phyloP scores from a whole-genome alignment of 2,113 vertebrate species.

The Gila orcuttii region DNA sequence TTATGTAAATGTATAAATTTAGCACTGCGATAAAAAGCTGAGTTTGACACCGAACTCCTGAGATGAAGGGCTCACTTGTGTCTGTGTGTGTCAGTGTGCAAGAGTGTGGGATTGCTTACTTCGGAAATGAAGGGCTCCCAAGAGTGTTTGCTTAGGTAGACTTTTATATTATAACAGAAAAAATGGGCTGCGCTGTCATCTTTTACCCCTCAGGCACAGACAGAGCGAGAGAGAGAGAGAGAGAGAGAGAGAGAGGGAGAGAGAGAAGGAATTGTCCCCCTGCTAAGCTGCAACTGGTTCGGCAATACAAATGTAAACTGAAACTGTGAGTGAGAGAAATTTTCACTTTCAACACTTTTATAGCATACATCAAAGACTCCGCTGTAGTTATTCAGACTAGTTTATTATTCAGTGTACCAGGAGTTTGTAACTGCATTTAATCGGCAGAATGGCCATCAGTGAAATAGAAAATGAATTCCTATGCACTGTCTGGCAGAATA shows the following conservation, averaged over 20 bases:
- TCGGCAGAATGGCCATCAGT: slow-evolving; percentile 38
- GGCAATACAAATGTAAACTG: slow-evolving; percentile 43
- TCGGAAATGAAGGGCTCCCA: slow-evolving; percentile 23
- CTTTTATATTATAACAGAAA: slow-evolving; percentile 48
- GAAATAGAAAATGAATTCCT: slow-evolving; percentile 29
- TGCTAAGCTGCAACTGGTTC: slow-evolving; percentile 36
- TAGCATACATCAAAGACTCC: slow-evolving; percentile 51
- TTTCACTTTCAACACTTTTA: slow-evolving; percentile 46
- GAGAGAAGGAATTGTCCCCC: slow-evolving; percentile 18
- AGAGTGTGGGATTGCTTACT: slow-evolving; percentile 35
- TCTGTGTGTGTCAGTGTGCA: slow-evolving; percentile 30
- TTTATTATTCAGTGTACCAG: slow-evolving; percentile 44
- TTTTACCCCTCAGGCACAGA: slow-evolving; percentile 43
- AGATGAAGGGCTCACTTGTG: slow-evolving; percentile 35
- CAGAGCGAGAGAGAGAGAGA: slow-evolving; percentile 16
- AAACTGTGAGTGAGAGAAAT: slow-evolving; percentile 38
- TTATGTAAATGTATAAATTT: slow-evolving; percentile 25
- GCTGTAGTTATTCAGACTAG: slow-evolving; percentile 30
- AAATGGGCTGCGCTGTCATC: slow-evolving; percentile 47
- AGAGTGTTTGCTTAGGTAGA: slow-evolving; percentile 40
- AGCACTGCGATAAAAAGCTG: slow-evolving; percentile 14
- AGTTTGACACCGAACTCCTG: slow-evolving; percentile 35
- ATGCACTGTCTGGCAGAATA: slow-evolving; percentile 24
- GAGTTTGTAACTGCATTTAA: slow-evolving; percentile 37
- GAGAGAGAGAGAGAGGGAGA: slow-evolving; percentile 3